These are phyloP conservation scores for Sitta carolinensis DNA, from an alignment of 2,797 vertebrate genomes.

Conservation along the genomic window DNA sequence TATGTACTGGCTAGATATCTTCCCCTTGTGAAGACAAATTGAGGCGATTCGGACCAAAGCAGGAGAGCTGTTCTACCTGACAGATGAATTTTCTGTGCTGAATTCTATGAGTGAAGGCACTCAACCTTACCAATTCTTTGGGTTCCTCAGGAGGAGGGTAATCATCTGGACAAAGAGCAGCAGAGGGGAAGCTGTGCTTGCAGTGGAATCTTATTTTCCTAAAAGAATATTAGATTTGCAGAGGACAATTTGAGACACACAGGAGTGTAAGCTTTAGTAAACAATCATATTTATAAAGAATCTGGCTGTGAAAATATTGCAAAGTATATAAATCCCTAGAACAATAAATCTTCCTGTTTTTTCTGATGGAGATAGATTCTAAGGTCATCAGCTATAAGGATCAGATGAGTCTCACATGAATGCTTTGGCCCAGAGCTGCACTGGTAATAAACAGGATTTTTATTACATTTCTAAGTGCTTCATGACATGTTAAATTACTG, in stretches of 20 bases:
- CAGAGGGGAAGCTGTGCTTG: background rate
- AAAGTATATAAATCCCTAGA: slow-evolving; percentile 25
- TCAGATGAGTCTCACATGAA: slow-evolving; percentile 50
- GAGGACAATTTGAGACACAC: background rate
- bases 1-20: background rate
- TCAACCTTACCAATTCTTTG: background rate
- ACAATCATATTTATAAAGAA: slow-evolving; percentile 37
- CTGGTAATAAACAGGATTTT: slow-evolving; percentile 57
- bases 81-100: slow-evolving; percentile 25
- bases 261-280: slow-evolving; percentile 25
- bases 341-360: slow-evolving; percentile 57
- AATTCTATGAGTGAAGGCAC: background rate
- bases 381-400: slow-evolving; percentile 50
- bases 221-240: background rate
- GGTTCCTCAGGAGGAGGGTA: background rate
- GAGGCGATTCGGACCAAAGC: background rate
- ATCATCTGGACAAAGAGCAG: background rate
- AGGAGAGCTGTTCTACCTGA: background rate
- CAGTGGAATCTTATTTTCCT: background rate
- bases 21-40: background rate
- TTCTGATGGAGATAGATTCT: slow-evolving; percentile 47
- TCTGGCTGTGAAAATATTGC: slow-evolving; percentile 23
- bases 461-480: slow-evolving; percentile 62
- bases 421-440: slow-evolving; percentile 39
- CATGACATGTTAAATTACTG: slow-evolving; percentile 55